Conservation (phyloP, 2,797 vertebrate species). For the Carcharodon carcharias region DNA sequence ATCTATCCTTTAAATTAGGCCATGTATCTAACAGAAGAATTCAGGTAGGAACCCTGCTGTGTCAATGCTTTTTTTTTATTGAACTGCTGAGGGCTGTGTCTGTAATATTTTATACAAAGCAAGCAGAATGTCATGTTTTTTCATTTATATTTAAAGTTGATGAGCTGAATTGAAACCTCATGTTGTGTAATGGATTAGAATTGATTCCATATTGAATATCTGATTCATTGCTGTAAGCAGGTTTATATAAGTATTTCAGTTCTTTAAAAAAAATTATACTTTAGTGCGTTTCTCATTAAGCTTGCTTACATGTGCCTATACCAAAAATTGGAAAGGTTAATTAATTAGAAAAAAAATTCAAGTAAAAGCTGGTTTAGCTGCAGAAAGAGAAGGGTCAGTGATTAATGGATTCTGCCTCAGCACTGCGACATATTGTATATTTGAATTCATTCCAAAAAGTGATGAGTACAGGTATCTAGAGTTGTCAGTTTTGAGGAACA, state of each 20-base stretch:
- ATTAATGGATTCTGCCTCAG: neutral
- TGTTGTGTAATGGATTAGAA: neutral
- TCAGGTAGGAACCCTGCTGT: slow-evolving; percentile 70
- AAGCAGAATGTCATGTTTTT: slow-evolving; percentile 52
- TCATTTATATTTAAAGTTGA: slow-evolving; percentile 45
- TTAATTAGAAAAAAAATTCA: neutral
- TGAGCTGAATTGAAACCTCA: slow-evolving; percentile 1
- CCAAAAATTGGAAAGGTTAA: neutral
- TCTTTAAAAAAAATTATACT: neutral
- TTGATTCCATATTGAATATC: neutral
- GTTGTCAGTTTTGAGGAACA: neutral
- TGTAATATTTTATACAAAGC: slow-evolving; percentile 40
- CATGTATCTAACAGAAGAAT: slow-evolving; percentile 94
- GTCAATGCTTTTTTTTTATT: slow-evolving; percentile 51
- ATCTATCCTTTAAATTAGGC: slow-evolving; percentile 56
- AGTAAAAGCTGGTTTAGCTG: neutral
- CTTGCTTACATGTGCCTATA: neutral
- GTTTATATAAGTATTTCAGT: neutral
- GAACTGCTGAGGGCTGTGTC: slow-evolving; percentile 57
- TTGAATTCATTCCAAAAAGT: neutral
- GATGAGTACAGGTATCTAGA: neutral
- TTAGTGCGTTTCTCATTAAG: neutral
- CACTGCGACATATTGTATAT: neutral
- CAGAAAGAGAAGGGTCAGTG: neutral
- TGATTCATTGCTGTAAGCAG: neutral